These are phyloP conservation scores for Drosophila willistoni DNA, from an alignment of 1,140 invertebrate genomes.

Conservation along the genomic window DNA sequence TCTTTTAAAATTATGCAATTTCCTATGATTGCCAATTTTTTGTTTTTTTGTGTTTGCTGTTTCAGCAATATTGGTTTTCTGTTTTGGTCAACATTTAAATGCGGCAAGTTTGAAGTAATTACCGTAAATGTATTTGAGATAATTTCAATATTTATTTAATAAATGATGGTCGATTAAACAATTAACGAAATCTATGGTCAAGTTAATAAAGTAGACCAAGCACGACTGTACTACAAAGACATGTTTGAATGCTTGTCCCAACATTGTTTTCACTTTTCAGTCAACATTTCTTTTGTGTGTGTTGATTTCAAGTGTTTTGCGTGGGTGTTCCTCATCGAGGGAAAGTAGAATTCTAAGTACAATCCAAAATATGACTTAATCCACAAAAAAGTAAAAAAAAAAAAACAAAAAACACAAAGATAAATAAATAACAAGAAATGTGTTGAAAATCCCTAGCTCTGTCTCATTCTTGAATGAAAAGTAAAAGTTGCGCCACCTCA, in stretches of 20 bases:
- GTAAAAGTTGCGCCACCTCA: constrained; percentile 69
- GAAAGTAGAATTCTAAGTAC: constrained; percentile 73
- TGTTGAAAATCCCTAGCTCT: constrained; percentile 25
- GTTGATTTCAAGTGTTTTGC: constrained; percentile 45
- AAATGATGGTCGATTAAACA: constrained; percentile 17
- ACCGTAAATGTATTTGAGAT: constrained; percentile 39
- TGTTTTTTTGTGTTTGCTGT: constrained; percentile 16
- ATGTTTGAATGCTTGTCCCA: neutral
- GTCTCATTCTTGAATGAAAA: constrained; percentile 70
- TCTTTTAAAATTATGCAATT: constrained; percentile 60
- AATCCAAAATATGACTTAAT: constrained; percentile 61
- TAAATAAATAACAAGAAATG: neutral
- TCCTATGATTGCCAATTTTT: constrained; percentile 42
- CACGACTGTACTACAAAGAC: neutral
- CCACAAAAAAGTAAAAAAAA: no score
- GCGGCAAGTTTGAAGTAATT: constrained; percentile 36
- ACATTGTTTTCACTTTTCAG: constrained; percentile 61
- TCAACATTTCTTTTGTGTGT: constrained; percentile 1
- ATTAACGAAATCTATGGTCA: constrained; percentile 31
- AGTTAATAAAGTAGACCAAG: neutral
- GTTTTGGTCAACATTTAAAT: constrained; percentile 20
- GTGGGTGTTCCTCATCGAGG: constrained; percentile 50
- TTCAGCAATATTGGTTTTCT: constrained; percentile 26
- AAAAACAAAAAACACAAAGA: neutral
- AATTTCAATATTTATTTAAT: constrained; percentile 47